Conservation (phyloP, 2,113 vertebrate genomes). For the Ammodramus savannarum region DNA sequence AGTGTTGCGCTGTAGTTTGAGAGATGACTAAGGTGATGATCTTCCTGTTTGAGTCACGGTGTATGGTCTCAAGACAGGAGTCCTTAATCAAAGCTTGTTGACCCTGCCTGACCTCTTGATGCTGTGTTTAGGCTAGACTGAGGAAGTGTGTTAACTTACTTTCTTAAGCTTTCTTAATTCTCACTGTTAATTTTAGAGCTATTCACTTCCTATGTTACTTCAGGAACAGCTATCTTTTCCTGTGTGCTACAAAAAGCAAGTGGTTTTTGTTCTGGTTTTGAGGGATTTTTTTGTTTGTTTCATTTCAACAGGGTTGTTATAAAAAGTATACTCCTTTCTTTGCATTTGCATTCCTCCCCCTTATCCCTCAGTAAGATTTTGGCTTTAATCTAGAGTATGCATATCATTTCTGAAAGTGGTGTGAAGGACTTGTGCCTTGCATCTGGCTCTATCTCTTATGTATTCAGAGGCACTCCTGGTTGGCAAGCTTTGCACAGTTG, state of each 20-base stretch:
- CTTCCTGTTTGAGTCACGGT: background rate
- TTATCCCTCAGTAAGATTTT: background rate
- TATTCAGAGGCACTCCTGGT: background rate
- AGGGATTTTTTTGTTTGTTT: background rate
- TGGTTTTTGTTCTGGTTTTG: background rate
- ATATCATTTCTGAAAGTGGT: rapidly evolving
- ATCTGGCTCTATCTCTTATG: background rate
- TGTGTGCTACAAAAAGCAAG: background rate
- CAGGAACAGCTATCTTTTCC: background rate
- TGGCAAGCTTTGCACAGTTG: background rate
- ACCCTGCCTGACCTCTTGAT: background rate
- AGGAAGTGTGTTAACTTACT: background rate
- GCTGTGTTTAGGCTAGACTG: background rate
- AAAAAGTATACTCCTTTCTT: background rate
- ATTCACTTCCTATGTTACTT: background rate
- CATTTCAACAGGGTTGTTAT: background rate
- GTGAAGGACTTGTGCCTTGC: background rate
- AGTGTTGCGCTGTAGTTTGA: background rate
- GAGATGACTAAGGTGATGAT: background rate
- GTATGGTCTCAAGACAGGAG: background rate
- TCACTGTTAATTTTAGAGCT: background rate
- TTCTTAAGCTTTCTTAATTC: background rate
- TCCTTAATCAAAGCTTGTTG: background rate
- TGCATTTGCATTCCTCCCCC: background rate
- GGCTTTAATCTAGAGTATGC: background rate